Base-by-base conservation (phyloP, 1,140 invertebrate species). In the Bombyx mandarina region DNA sequence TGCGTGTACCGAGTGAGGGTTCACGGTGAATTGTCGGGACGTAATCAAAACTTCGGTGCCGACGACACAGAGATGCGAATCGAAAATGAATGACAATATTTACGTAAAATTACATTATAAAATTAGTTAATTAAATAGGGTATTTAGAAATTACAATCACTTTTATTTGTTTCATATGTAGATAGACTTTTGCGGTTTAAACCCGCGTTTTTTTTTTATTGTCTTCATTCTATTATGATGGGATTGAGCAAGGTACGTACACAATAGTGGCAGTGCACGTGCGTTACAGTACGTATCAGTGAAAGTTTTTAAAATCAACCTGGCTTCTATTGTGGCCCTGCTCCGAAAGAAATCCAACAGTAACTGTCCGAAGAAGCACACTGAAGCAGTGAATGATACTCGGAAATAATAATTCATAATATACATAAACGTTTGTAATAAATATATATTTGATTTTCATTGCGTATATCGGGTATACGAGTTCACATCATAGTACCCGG, bases 1-100 rank as follows among this genome's bases (percentile, higher is more conserved):
- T 87, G 84, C 47, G 73, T 87, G 18, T 87, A 85, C 58, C 71
- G 82, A 3, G 63, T 87, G 6, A 66, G 83, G 47, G 65, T 87
- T 2, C 83, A 87, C 52, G 83, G 83, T 0, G 77, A 82, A 1
- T 64, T 85, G 10, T 52, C 65, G 7, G 69, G 62, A 6, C 71
- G 71, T 22, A 52, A 56, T 9, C 55, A 49, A 8, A 66, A 61
- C 43, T 18, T 46, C 1, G 35, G 51, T 5, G 58, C 48, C n/a
- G 73, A 76, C 9, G 74, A 79, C 6, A 60, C 57, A 42, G 72
- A 73, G n/a, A 60, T 67, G 42, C 50, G 54, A 12, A 74, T 80
- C 56, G 72, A 77, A 54, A 77, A 77, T 26, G 80, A 81, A 55
- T 75, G 68, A 8, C 22, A 54, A 45, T 48, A 48, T 47, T 47